These are phyloP conservation scores for Scytalopus superciliaris DNA, from an alignment of 2,113 vertebrate species.

Conservation along the genomic window DNA sequence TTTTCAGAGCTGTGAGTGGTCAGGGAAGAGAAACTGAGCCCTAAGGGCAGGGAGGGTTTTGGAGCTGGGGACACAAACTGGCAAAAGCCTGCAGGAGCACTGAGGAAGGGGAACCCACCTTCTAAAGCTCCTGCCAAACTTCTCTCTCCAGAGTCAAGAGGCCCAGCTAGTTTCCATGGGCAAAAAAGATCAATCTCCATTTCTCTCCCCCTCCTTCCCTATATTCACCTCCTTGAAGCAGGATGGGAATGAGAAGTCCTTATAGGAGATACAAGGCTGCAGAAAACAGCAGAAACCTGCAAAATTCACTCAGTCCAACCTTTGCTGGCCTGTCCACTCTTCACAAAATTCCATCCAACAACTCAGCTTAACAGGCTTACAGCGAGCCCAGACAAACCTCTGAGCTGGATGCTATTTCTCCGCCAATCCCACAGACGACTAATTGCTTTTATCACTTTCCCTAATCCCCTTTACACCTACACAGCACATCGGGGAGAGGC, in stretches of 20 bases:
- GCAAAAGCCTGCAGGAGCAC: background rate
- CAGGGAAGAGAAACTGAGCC: background rate
- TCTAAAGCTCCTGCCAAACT: background rate
- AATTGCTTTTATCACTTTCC: background rate
- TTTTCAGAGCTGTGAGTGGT: background rate
- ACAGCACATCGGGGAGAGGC: background rate
- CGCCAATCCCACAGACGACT: background rate
- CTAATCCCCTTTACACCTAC: background rate
- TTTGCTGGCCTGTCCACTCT: fast-evolving
- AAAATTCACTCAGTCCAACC: background rate
- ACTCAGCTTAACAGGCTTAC: background rate
- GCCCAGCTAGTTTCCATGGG: fast-evolving
- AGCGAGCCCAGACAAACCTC: background rate
- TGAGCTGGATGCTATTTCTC: background rate
- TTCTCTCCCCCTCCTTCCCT: background rate
- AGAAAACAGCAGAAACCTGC: background rate
- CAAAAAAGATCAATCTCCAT: background rate
- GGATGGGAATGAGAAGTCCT: background rate
- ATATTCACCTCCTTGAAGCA: background rate
- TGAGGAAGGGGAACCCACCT: fast-evolving
- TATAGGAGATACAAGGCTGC: fast-evolving
- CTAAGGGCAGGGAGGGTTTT: background rate
- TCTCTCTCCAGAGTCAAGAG: background rate
- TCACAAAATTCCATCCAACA: background rate
- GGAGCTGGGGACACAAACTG: background rate